Evolutionary conservation across 2,888 invertebrate species (phyloP).

Genomic region (Eupithecia centaureata): DNA sequence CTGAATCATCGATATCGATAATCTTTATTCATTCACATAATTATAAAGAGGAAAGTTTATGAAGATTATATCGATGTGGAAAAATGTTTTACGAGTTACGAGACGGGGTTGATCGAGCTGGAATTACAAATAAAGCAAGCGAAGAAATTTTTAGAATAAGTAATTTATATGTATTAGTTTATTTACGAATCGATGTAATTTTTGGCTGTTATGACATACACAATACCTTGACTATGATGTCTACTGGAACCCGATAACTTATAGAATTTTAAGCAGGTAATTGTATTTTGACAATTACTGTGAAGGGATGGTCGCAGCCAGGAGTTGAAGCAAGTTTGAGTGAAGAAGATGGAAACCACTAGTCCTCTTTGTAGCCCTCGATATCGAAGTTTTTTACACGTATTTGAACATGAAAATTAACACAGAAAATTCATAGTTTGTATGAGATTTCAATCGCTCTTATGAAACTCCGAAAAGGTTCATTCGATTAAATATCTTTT

Average conservation of each 20-base stretch:
- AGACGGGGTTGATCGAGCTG: background rate
- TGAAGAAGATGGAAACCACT: too few species aligned
- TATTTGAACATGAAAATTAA: too few species aligned
- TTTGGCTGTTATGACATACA: background rate
- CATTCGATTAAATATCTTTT: background rate
- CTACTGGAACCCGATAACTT: background rate
- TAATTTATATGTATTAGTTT: too few species aligned
- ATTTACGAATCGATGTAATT: background rate
- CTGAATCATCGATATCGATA: slow-evolving; percentile 18
- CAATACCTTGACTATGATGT: background rate
- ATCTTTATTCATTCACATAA: background rate
- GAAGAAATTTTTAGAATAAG: too few species aligned
- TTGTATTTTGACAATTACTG: background rate
- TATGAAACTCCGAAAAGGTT: background rate
- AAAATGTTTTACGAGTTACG: too few species aligned
- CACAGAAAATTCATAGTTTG: too few species aligned
- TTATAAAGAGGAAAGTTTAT: background rate
- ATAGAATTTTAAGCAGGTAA: background rate
- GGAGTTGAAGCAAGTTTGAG: too few species aligned
- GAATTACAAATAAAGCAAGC: too few species aligned
- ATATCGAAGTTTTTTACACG: too few species aligned
- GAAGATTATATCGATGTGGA: background rate
- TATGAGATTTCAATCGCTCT: too few species aligned
- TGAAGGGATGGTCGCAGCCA: too few species aligned
- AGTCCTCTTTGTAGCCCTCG: too few species aligned